Percentiles rank a stretch among this genome's conserved stretches.
These are phyloP conservation scores for Amphiprion clarkii DNA, from an alignment of 2,797 vertebrate genomes.

Conservation along the genomic window DNA sequence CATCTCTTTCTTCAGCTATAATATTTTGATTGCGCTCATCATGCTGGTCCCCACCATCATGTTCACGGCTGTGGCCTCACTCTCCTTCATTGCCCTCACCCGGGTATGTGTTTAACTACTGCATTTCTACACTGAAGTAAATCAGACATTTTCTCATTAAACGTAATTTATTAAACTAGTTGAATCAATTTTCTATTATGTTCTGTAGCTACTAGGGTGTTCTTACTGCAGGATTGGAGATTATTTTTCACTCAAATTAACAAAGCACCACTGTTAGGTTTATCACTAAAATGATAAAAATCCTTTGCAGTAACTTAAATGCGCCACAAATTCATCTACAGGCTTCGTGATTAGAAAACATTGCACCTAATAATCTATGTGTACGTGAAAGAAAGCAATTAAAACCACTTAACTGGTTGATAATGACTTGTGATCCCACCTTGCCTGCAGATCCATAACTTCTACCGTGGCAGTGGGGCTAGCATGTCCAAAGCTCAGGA, in stretches of 20 bases:
- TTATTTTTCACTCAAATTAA: not conserved
- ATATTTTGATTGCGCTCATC: constrained; percentile 91
- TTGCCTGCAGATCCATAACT: constrained; percentile 92
- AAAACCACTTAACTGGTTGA: not conserved
- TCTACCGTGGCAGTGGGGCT: constrained; percentile 94
- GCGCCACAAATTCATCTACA: not conserved
- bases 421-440: not conserved
- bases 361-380: not conserved
- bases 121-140: not conserved
- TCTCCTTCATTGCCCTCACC: constrained; percentile 95
- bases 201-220: not conserved
- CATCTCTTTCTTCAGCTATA: constrained; percentile 94
- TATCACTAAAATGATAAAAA: constrained; percentile 1
- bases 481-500: constrained; percentile 98
- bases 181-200: not conserved
- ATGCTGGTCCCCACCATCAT: constrained; percentile 96
- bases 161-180: constrained; percentile 5
- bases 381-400: not conserved
- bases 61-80: constrained; percentile 92
- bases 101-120: constrained; percentile 84
- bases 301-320: not conserved
- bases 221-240: not conserved
- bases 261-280: constrained; percentile 3
- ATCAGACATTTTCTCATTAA: not conserved
- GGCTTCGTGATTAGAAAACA: not conserved